A percentile compares a stretch with the other conserved stretches of the same genome.
Evolutionary conservation across 2,888 invertebrate species (phyloP).

Genomic region (Dendrolimus houi): DNA sequence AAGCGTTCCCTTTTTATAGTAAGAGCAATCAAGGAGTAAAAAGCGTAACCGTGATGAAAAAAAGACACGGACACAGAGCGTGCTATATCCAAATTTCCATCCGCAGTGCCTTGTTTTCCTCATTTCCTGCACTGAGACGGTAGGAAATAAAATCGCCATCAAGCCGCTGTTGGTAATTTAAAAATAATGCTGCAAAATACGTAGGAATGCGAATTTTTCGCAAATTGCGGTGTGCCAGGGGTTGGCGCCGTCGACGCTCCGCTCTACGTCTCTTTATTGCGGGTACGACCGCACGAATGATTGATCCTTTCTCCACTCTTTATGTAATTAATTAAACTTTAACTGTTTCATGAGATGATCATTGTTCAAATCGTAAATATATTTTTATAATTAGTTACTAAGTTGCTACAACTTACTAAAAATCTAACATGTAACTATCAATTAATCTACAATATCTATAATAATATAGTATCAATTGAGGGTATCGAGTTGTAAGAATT

Average conservation of each 20-base stretch:
- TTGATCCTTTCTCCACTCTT: neutral
- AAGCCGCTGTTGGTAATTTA: conserved; percentile 63
- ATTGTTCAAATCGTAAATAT: too few relatives aligned
- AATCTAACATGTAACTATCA: too few relatives aligned
- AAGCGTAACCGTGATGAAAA: conserved; percentile 11
- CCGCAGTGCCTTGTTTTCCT: conserved; percentile 55
- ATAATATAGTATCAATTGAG: too few relatives aligned
- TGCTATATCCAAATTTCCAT: conserved; percentile 46
- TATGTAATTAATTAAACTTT: too few relatives aligned
- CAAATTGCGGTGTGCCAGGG: conserved; percentile 47
- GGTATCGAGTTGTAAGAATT: too few relatives aligned
- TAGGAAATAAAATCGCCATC: conserved; percentile 70
- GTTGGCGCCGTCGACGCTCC: conserved; percentile 31
- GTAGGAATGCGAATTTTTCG: conserved; percentile 50
- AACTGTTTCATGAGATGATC: too few relatives aligned
- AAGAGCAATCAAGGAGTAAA: neutral
- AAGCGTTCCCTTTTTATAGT: neutral
- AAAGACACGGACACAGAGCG: conserved; percentile 26
- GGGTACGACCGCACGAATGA: conserved; percentile 5
- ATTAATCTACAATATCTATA: too few relatives aligned
- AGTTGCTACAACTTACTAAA: too few relatives aligned
- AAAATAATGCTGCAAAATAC: conserved; percentile 67
- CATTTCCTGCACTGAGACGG: conserved; percentile 50
- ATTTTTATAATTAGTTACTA: too few relatives aligned
- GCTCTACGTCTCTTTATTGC: conserved; percentile 11